Evolutionary conservation across 2,797 vertebrate genomes (phyloP).

Genomic region (Lepidocolaptes lacrymiger): DNA sequence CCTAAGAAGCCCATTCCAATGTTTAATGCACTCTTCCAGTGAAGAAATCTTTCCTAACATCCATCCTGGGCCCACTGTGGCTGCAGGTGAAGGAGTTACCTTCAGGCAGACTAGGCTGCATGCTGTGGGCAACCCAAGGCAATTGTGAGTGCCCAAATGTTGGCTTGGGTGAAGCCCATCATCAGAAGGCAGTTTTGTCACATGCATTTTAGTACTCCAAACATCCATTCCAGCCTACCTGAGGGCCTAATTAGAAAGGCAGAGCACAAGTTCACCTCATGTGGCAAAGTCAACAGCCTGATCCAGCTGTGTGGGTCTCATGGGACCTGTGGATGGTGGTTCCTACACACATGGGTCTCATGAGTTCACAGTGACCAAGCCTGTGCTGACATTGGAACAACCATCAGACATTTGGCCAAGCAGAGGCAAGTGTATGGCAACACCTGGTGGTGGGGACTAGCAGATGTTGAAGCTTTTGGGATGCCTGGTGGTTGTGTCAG

Average conservation of each 20-base stretch:
- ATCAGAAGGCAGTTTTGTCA: background rate
- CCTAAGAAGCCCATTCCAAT: background rate
- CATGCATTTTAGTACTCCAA: background rate
- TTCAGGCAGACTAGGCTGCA: background rate
- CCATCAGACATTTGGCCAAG: background rate
- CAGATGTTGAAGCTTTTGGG: background rate
- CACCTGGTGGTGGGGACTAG: background rate
- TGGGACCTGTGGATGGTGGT: accelerated
- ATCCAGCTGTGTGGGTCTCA: background rate
- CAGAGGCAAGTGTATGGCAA: background rate
- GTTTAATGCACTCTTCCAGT: background rate
- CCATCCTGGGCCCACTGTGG: background rate
- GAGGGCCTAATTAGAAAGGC: background rate
- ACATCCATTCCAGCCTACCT: background rate
- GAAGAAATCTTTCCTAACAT: background rate
- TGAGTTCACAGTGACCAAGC: accelerated
- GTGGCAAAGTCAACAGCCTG: accelerated
- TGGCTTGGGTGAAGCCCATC: background rate
- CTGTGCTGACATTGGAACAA: accelerated
- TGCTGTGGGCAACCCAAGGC: background rate
- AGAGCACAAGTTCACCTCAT: background rate
- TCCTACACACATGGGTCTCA: background rate
- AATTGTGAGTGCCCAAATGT: background rate
- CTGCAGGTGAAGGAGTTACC: background rate
- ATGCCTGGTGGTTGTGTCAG: background rate